Evolutionary conservation across 2,113 vertebrate species (phyloP).

Genomic region (Gymnobelideus leadbeateri): DNA sequence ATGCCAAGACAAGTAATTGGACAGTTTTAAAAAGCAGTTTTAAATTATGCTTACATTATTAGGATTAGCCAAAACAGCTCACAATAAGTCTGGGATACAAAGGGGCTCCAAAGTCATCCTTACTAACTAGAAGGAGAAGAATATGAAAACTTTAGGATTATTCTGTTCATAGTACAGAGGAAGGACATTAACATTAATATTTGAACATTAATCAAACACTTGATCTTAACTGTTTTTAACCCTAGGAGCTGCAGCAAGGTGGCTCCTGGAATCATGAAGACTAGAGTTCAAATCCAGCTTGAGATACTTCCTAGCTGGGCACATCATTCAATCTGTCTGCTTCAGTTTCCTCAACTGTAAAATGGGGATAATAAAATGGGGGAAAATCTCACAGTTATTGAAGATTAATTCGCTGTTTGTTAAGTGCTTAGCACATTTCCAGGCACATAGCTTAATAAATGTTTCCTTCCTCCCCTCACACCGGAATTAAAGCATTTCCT

Average conservation of each 20-base stretch:
- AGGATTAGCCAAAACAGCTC: not conserved
- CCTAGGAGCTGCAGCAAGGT: not conserved
- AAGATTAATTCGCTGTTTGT: not conserved
- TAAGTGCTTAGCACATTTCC: not conserved
- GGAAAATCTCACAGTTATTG: not conserved
- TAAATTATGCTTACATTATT: not conserved
- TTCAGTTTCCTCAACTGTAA: not conserved
- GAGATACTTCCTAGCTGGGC: not conserved
- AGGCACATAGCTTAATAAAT: not conserved
- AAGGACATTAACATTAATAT: not conserved
- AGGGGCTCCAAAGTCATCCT: not conserved
- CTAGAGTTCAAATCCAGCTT: not conserved
- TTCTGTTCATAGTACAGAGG: conserved; percentile 13
- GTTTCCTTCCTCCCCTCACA: not conserved
- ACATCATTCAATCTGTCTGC: not conserved
- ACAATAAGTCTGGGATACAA: not conserved
- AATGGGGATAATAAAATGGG: not conserved
- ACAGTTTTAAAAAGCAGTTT: not conserved
- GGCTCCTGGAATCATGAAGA: not conserved
- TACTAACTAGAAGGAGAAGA: not conserved
- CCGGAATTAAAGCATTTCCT: not conserved
- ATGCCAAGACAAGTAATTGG: not conserved
- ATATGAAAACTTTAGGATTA: conserved; percentile 23
- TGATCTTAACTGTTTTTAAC: no score
- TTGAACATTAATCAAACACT: no score